Conservation (phyloP, 2,797 vertebrate genomes). For the Ambastaia sidthimunki region DNA sequence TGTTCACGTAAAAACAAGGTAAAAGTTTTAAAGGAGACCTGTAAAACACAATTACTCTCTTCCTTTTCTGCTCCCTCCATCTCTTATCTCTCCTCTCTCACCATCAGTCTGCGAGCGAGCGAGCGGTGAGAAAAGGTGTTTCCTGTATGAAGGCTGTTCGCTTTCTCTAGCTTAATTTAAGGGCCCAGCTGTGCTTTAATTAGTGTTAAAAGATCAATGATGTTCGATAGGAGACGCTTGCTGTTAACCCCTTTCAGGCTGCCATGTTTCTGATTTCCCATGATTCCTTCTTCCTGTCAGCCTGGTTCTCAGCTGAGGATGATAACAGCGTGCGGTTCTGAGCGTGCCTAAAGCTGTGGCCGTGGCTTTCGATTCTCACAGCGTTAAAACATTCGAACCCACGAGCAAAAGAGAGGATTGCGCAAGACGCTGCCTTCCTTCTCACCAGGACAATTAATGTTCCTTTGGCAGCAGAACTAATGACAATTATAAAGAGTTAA, state of each 20-base stretch:
- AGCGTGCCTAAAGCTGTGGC: background rate
- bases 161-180: constrained; percentile 78
- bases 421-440: constrained; percentile 43
- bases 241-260: constrained; percentile 68
- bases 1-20: background rate
- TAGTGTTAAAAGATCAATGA: constrained; percentile 79
- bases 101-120: background rate
- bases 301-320: constrained; percentile 4
- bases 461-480: constrained; percentile 58
- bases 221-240: constrained; percentile 65
- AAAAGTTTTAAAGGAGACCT: constrained; percentile 42
- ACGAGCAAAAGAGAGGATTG: constrained; percentile 20
- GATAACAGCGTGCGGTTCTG: background rate
- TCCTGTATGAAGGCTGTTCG: constrained; percentile 60
- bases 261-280: constrained; percentile 38
- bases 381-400: constrained; percentile 16
- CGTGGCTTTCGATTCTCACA: background rate
- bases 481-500: constrained; percentile 63
- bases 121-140: constrained; percentile 56
- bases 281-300: constrained; percentile 8
- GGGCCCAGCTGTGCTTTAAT: constrained; percentile 77
- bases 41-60: constrained; percentile 27
- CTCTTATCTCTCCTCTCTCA: constrained; percentile 27
- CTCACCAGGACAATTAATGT: constrained; percentile 52
- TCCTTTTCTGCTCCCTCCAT: constrained; percentile 15